Base-by-base conservation (phyloP, 2,113 vertebrate species). In the Polypterus bichir region DNA sequence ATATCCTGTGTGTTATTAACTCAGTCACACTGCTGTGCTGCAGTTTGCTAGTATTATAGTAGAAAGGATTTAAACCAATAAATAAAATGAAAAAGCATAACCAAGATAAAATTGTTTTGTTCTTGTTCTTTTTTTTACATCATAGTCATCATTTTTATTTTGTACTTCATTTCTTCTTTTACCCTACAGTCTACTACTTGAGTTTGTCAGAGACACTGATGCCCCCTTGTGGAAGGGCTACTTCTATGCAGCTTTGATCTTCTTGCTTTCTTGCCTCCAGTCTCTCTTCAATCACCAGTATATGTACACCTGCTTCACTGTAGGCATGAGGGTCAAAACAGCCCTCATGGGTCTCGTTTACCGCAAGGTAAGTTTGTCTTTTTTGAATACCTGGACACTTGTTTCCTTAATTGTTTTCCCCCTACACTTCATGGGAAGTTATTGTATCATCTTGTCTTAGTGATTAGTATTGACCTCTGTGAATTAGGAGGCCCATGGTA, bases 281-380 rank as follows among this genome's bases (percentile, higher is more conserved):
- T 91, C 88, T 0, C 74, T 97, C n/a, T 91, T 92, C 61, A 92
- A 91, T 70, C 93, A 97, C 11, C 89, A 86, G 54, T 85, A 86
- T 47, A 90, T 95, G 90, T 96, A 93, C 70, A 70, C 79, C 45
- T 83, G 89, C 75, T 89, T 92, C 70, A 79, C 92, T 4, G 80
- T 94, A 65, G 92, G 93, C 11, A 73, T 94, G 84, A 83, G 90
- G 65, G 81, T 97, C 57, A 92, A 85, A 61, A 88, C 92, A 0
- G 93, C 91, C 6, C 55, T 97, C 8, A 90, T 83, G 8, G 92
- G 93, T 47, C 81, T 96, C 46, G 89, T 97, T 56, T 97, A 92
- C 77, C 83, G 89, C 61, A 97, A 97, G 90, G 94, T 95, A 76
- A 70, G 86, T 67, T 46, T 62, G 27, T 27, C 54, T 4, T 27